Percentiles rank a stretch among this genome's conserved stretches.
Evolutionary conservation across 2,797 vertebrate species (phyloP).

Genomic region (Sciurus carolinensis): DNA sequence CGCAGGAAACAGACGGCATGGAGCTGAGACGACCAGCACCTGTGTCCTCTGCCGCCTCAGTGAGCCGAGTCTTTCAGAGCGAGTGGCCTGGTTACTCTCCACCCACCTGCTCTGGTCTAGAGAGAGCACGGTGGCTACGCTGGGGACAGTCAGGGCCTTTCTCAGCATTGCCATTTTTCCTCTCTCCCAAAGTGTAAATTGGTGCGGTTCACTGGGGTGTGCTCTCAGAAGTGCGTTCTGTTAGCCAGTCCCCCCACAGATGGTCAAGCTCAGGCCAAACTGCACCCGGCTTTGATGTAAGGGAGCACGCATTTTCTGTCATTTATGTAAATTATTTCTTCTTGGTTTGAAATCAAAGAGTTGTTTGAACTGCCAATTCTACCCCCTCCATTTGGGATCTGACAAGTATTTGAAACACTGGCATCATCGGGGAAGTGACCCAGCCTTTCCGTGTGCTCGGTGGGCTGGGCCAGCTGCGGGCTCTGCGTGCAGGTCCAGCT

Average conservation of each 20-base stretch:
- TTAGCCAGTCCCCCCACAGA: background rate
- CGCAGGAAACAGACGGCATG: background rate
- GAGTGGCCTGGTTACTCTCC: background rate
- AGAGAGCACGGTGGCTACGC: background rate
- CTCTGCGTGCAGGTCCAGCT: fast-evolving
- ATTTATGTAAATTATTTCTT: background rate
- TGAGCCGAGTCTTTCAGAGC: background rate
- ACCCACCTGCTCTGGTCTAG: background rate
- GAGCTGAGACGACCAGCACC: background rate
- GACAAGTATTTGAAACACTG: background rate
- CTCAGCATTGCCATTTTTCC: too few relatives aligned
- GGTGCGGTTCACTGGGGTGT: background rate
- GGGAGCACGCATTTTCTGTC: background rate
- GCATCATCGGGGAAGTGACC: background rate
- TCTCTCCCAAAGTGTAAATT: background rate
- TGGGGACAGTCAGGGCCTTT: too few relatives aligned
- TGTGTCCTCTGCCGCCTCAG: background rate
- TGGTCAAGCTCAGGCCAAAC: background rate
- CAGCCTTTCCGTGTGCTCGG: fast-evolving
- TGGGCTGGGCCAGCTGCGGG: background rate
- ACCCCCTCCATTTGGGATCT: background rate
- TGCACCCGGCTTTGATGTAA: background rate
- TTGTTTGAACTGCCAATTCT: background rate
- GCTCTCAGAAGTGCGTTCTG: background rate
- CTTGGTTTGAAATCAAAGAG: constrained; percentile 66